A percentile compares a stretch with the other conserved stretches of the same genome.
phyloP scores from a whole-genome alignment of 1,140 invertebrate genomes.

The Hypothenemus hampei region DNA sequence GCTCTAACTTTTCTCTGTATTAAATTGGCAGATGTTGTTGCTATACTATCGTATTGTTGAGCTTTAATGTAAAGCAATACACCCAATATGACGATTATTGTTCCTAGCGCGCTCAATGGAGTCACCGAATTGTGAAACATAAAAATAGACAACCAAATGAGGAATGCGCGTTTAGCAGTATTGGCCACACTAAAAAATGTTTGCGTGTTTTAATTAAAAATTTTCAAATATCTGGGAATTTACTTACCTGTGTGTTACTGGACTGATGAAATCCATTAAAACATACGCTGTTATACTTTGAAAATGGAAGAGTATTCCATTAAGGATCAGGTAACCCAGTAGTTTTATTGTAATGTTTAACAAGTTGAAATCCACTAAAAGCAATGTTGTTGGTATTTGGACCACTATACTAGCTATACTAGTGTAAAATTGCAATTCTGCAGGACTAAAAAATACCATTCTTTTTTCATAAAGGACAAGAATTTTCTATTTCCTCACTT shows the following conservation, averaged over 20 bases:
- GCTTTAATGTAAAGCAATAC: conserved; percentile 76
- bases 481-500: too few species aligned
- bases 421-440: conserved; percentile 82
- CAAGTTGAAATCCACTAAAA: conserved; percentile 60
- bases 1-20: conserved; percentile 43
- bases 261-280: conserved; percentile 81
- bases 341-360: conserved; percentile 52
- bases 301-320: conserved; percentile 81
- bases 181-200: conserved; percentile 69
- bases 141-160: conserved; percentile 79
- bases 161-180: conserved; percentile 76
- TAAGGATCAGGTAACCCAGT: conserved; percentile 62
- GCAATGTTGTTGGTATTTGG: conserved; percentile 69
- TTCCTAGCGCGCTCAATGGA: conserved; percentile 70
- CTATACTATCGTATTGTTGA: conserved; percentile 52
- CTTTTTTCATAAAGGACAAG: too few species aligned
- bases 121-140: conserved; percentile 78
- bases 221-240: not conserved
- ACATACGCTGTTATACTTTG: conserved; percentile 85
- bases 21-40: conserved; percentile 37
- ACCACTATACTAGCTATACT: conserved; percentile 74
- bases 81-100: conserved; percentile 67
- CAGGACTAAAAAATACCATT: conserved; percentile 69
- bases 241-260: conserved; percentile 77
- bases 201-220: not conserved